Base-by-base conservation (phyloP, 2,797 vertebrate genomes). In the Avahi laniger region DNA sequence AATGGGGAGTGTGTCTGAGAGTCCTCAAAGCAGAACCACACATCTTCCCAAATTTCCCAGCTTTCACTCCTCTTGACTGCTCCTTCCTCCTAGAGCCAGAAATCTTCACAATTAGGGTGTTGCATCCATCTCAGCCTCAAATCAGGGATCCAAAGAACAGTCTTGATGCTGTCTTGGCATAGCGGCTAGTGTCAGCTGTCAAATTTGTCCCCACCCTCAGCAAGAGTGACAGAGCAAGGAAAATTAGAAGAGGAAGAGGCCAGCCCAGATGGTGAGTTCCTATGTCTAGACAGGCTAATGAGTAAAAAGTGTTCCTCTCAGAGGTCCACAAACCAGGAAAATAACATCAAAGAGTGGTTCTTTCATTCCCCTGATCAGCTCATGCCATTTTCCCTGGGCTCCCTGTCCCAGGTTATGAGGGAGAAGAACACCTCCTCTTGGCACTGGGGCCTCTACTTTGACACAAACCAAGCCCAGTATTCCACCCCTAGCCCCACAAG, bases 221-320 rank as follows among this genome's bases (percentile, higher is more conserved):
- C 41, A 83, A 82, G 57, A 65, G 50, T 89, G 88, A 94, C 54
- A 94, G 88, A 75, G 57, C 26, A 82, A 94, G 85, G 52, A 52
- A 93, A 89, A 65, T 65, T 46, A 86, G 52, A 85, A 69, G 38
- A 94, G 92, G 59, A 93, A 96, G 63, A 57, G n/a, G 63, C n/a
- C 91, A 96, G 81, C 35, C 75, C 28, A 72, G 35, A 83, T 87
- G 57, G 73, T 76, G 33, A 80, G 28, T 72, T 88, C 52, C 35
- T 92, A 41, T 89, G 85, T 97, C 95, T 97, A 95, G 85, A 94
- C 95, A 87, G 69, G 20, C 48, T 97, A 91, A 79, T 95, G 73
- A 96, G 81, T 93, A 85, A 94, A 88, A 91, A 95, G 67, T 46
- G 11, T 91, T 88, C 69, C 38, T 96, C 86, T 46, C 73, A 73